phyloP scores from a whole-genome alignment of 2,113 vertebrate species.

The Rhinogobius similis region DNA sequence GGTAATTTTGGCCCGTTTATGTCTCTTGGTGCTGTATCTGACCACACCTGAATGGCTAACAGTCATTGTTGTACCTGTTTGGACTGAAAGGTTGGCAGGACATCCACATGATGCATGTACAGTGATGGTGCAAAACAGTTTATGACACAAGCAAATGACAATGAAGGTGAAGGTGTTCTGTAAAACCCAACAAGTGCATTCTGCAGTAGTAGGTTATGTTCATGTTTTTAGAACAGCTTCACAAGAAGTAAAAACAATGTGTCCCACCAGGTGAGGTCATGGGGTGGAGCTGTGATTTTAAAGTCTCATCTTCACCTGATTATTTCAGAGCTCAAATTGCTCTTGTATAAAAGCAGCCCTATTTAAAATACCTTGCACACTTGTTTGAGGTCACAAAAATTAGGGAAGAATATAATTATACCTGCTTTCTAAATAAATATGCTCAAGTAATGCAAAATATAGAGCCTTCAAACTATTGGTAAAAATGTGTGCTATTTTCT shows the following conservation, averaged over 20 bases:
- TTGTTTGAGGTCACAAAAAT: too few relatives aligned
- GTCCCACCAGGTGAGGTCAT: not conserved
- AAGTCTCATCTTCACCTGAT: not conserved
- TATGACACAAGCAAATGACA: slow-evolving; percentile 78
- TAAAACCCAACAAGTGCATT: not conserved
- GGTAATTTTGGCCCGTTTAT: not conserved
- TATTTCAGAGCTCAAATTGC: too few relatives aligned
- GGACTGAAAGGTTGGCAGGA: slow-evolving; percentile 83
- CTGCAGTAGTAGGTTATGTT: not conserved
- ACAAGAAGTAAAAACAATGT: not conserved
- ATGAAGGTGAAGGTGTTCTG: not conserved
- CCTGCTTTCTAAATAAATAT: too few relatives aligned
- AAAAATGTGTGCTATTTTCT: too few relatives aligned
- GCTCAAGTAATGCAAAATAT: too few relatives aligned
- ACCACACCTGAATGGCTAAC: slow-evolving; percentile 35
- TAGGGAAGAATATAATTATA: too few relatives aligned
- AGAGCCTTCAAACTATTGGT: too few relatives aligned
- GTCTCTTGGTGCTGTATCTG: slow-evolving; percentile 58
- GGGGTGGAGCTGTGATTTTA: not conserved
- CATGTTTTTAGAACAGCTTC: not conserved
- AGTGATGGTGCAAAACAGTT: slow-evolving; percentile 84
- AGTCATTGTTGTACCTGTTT: slow-evolving; percentile 83
- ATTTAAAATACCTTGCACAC: not conserved
- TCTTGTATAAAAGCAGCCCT: too few relatives aligned
- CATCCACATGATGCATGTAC: slow-evolving; percentile 89